Percentiles rank a stretch among this genome's conserved stretches.
Conservation (phyloP, 2,797 vertebrate species). For the Dendrocincla fuliginosa region DNA sequence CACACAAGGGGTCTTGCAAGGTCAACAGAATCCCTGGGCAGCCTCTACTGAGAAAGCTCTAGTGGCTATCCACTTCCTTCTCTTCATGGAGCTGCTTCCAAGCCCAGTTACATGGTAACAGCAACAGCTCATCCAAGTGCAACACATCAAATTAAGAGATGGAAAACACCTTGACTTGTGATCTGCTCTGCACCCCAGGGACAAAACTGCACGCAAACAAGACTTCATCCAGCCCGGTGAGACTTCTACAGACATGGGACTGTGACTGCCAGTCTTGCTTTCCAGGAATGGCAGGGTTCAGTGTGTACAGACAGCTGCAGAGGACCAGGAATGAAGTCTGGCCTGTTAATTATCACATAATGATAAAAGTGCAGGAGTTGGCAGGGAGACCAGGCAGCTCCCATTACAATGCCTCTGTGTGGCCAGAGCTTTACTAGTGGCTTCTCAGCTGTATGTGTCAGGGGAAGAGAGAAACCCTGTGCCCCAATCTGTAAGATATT, state of each 20-base stretch:
- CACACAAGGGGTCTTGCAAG: not conserved
- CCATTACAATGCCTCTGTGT: not conserved
- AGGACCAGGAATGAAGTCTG: not conserved
- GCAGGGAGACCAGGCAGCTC: not conserved
- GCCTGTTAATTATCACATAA: not conserved
- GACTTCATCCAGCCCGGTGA: not conserved
- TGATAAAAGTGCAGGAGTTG: not conserved
- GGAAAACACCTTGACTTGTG: not conserved
- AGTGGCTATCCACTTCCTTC: not conserved
- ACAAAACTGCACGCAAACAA: not conserved
- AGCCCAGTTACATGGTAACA: not conserved
- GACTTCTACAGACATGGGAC: not conserved
- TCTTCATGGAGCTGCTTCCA: not conserved
- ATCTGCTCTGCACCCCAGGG: not conserved
- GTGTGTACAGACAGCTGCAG: not conserved
- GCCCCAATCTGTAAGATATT: not conserved
- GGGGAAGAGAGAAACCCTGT: not conserved
- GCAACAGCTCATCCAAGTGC: not conserved
- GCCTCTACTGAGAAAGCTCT: not conserved
- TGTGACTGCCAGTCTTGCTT: conserved; percentile 8
- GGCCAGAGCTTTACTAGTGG: not conserved
- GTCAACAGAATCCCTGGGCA: conserved; percentile 25
- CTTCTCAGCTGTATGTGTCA: not conserved
- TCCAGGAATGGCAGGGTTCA: conserved; percentile 27
- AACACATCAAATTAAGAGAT: not conserved